Conservation (phyloP, 2,888 invertebrate species). For the Smittia aterrima region DNA sequence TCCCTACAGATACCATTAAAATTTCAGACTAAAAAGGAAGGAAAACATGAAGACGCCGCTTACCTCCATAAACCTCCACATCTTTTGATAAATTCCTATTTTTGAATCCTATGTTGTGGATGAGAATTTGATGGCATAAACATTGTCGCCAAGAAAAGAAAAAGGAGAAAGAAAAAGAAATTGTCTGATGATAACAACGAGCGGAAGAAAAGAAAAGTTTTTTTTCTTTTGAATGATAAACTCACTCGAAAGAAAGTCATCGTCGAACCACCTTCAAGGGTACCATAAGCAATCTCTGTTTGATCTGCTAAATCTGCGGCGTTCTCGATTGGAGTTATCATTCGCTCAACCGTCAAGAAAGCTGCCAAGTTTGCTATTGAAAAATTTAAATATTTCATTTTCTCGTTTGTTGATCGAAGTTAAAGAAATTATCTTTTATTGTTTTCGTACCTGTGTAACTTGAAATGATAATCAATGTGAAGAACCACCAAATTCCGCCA, state of each 20-base stretch:
- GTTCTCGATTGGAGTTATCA: constrained; percentile 92
- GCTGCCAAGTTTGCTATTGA: constrained; percentile 90
- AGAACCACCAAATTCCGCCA: constrained; percentile 99
- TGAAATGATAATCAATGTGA: constrained; percentile 96
- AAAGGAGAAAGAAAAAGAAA: background rate
- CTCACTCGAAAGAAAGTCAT: constrained; percentile 94
- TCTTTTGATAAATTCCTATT: constrained; percentile 85
- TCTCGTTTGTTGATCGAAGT: too few relatives aligned
- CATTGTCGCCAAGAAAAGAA: background rate
- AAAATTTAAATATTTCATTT: background rate
- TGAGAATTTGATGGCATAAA: background rate
- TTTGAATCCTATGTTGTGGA: constrained; percentile 68
- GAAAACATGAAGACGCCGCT: background rate
- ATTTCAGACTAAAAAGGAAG: background rate
- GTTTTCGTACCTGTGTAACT: too few relatives aligned
- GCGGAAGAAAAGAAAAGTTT: background rate
- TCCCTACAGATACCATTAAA: constrained; percentile 47
- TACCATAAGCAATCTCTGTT: constrained; percentile 90
- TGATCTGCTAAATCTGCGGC: constrained; percentile 95
- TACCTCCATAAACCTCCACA: constrained; percentile 92
- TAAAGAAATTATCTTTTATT: too few relatives aligned
- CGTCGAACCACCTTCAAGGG: constrained; percentile 89
- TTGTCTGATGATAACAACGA: background rate
- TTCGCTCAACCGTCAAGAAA: constrained; percentile 94
- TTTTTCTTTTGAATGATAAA: constrained; percentile 42